Conservation (phyloP, 2,888 invertebrate genomes). For the Stenotaenia linearis region DNA sequence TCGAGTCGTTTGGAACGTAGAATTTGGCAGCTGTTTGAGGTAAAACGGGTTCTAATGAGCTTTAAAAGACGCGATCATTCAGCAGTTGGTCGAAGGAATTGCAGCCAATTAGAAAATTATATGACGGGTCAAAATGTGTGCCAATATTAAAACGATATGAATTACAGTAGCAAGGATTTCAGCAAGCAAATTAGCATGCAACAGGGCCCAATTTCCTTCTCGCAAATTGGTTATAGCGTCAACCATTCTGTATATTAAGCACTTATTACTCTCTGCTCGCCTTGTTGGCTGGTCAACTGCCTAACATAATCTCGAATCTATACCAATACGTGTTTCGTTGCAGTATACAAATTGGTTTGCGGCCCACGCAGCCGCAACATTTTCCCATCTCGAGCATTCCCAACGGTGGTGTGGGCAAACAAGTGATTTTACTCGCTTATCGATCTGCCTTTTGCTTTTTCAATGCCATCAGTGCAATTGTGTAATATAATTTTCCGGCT, state of each 20-base stretch:
- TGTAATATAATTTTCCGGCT: neutral
- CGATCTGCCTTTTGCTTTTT: neutral
- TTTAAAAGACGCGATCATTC: slow-evolving; percentile 13
- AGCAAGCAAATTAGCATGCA: slow-evolving; percentile 5
- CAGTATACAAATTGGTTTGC: slow-evolving; percentile 12
- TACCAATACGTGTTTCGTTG: neutral
- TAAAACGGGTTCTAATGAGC: slow-evolving; percentile 9
- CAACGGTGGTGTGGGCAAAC: neutral
- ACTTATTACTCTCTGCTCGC: neutral
- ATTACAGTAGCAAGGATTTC: neutral
- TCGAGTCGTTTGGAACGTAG: neutral
- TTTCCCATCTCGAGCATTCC: neutral
- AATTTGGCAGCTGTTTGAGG: slow-evolving; percentile 1
- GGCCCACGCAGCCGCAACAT: slow-evolving; percentile 11
- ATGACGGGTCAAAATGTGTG: slow-evolving; percentile 10
- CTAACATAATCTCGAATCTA: neutral
- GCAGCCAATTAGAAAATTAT: slow-evolving; percentile 6
- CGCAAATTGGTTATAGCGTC: neutral
- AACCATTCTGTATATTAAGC: neutral
- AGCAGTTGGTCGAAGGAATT: neutral
- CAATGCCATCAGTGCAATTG: neutral
- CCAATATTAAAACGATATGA: slow-evolving; percentile 7
- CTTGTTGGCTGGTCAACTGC: neutral
- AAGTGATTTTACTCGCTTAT: neutral
- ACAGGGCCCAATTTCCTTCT: neutral